Evolutionary conservation across 2,797 vertebrate species (phyloP), one percentile per base, ranked within the genome.

Genomic region (Sebastolobus alascanus): DNA sequence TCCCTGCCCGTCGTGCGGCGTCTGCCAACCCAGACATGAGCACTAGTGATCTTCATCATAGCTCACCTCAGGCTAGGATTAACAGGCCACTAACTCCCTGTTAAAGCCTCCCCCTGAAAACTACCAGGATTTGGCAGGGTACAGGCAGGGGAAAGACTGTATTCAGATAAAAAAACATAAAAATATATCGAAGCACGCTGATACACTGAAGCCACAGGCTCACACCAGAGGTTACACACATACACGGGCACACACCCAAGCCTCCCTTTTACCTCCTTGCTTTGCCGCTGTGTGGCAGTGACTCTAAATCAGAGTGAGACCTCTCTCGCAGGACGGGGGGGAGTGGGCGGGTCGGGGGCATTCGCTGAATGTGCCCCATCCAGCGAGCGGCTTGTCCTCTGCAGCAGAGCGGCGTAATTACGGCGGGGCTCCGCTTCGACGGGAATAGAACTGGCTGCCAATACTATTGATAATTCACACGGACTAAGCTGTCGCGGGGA

Each of bases 391-490:
- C 90, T 87, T 81, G 89, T 92, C 86, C 88, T 89, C 84, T 83
- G 89, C 90, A 85, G 91, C 82, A 84, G 83, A 89, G 82, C 90
- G 84, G 92, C 86, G 90, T 93, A 93, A 95, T 95, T 94, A 92
- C 86, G 89, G 91, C 56, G 78, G 86, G 86, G n/a, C 86, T 89
- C 86, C 87, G 92, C 91, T 90, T 87, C 77, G 78, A 33, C 82
- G 86, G 91, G 93, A 94, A 89, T 87, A 84, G 91, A 82, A 82
- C 73, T 33, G 80, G 82, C 89, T 93, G 93, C 94, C 93, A 94
- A 94, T 92, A 93, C 83, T 93, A 94, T 93, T 92, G 94, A 95
- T 95, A 94, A 95, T 94, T 95, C 93, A 95, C 90, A 91, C 88
- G 78, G 84, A 90, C 90, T 94, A 94, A 94, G 88, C 90, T 91